Base-by-base conservation (phyloP, 2,888 invertebrate species). In the Halocaridina rubra region DNA sequence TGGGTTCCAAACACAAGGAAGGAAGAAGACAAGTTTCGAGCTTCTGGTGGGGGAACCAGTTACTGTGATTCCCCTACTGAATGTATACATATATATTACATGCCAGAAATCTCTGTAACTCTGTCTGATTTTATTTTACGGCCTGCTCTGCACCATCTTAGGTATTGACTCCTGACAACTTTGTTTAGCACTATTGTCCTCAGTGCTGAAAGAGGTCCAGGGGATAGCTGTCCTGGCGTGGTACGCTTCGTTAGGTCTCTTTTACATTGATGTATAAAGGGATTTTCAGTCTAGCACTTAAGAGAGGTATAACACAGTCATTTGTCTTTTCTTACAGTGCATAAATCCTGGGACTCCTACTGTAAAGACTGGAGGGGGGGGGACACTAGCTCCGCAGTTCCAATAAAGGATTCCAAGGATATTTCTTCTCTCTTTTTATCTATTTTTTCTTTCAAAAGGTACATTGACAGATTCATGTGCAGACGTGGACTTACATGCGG, bases 151-250 rank as follows among this genome's bases (percentile, higher is more conserved):
- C 59, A 22, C 72, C 64, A 80, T 69, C 80, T 74, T 72, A 53
- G 27, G 80, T 80, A 80, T 80, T 80, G 80, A 80, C 80, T 80
- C n/a, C 61, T 80, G 80, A 80, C 80, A 72, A 72, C 80, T 80
- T 80, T 46, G 71, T 80, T 80, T 61, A 74, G 61, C 59, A 24
- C 29, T 33, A 80, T 80, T 80, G 80, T 80, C 80, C 80, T 59
- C 59, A 19, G 27, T 30, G 24, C 72, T 80, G 80, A 80, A 80
- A 74, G 80, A 59, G 5, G 24, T 24, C 5, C 57, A n/a, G n/a
- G n/a, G n/a, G n/a, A n/a, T n/a, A n/a, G n/a, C n/a, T n/a, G n/a
- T n/a, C n/a, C n/a, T n/a, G n/a, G n/a, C n/a, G n/a, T n/a, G n/a
- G n/a, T n/a, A n/a, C n/a, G n/a, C n/a, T n/a, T n/a, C n/a, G n/a